Percentiles rank a stretch among this genome's conserved stretches.
phyloP scores from a whole-genome alignment of 1,140 invertebrate genomes.

The Colletes gigas region DNA sequence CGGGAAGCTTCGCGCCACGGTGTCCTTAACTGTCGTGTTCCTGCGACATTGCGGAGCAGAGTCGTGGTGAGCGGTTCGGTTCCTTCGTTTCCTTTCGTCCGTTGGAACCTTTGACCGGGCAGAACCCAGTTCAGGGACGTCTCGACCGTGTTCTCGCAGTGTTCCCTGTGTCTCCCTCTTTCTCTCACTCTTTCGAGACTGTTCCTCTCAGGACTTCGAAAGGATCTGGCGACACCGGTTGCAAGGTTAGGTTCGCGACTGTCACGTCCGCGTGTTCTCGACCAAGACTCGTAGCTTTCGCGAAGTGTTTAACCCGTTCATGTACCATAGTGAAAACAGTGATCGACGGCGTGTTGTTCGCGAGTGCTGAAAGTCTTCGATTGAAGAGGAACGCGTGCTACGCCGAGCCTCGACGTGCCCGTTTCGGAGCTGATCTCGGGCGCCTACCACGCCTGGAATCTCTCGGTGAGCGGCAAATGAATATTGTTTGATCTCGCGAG shows the following conservation, averaged over 20 bases:
- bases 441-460: slow-evolving; percentile 28
- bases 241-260: slow-evolving; percentile 29
- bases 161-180: no score
- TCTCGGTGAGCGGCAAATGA: background rate
- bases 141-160: no score
- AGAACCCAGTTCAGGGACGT: slow-evolving; percentile 11
- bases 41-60: background rate
- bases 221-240: background rate
- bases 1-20: slow-evolving; percentile 31
- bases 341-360: no score
- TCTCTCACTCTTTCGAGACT: background rate
- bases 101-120: background rate
- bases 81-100: background rate
- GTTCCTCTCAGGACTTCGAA: background rate
- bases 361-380: background rate
- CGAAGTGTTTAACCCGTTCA: slow-evolving; percentile 4
- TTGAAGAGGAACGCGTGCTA: background rate
- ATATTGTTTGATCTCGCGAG: background rate
- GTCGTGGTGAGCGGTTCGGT: background rate
- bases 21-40: slow-evolving; percentile 15
- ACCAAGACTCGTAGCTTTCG: background rate
- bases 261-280: slow-evolving; percentile 25
- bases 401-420: background rate
- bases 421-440: background rate
- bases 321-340: background rate